A percentile compares a stretch with the other conserved stretches of the same genome.
Evolutionary conservation across 2,113 vertebrate genomes (phyloP).

Genomic region (Syrrhaptes paradoxus): DNA sequence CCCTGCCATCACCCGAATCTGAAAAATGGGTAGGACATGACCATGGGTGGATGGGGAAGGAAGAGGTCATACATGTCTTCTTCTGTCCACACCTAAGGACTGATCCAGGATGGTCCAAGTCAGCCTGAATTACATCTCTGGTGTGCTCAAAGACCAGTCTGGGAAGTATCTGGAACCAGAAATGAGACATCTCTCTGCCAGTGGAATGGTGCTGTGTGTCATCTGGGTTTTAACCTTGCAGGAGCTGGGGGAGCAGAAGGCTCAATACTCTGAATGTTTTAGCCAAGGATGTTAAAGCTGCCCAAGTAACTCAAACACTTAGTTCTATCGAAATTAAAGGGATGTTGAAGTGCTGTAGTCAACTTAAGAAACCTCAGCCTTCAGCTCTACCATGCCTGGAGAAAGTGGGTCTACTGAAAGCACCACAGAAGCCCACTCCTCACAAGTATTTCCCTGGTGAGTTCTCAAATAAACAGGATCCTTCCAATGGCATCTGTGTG

Average conservation of each 20-base stretch:
- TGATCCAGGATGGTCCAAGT: background rate
- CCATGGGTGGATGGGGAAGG: background rate
- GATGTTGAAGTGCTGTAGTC: background rate
- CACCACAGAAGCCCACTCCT: background rate
- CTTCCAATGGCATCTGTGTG: background rate
- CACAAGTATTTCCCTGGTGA: background rate
- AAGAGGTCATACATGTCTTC: background rate
- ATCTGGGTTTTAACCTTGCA: rapidly evolving
- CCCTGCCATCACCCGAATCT: background rate
- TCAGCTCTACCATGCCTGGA: background rate
- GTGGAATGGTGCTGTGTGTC: too few relatives aligned
- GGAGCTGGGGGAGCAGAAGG: background rate
- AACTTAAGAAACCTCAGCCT: background rate
- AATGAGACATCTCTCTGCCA: background rate
- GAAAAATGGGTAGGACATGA: background rate
- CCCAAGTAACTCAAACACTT: background rate
- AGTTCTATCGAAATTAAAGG: background rate
- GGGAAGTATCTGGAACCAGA: background rate
- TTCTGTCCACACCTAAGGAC: background rate
- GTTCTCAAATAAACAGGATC: background rate
- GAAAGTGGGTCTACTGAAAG: too few relatives aligned
- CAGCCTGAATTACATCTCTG: background rate
- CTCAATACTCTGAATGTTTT: background rate
- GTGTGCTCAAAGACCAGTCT: background rate
- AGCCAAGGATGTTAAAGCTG: background rate